Conservation (phyloP, 2,888 invertebrate species). For the Andrena trimmerana region DNA sequence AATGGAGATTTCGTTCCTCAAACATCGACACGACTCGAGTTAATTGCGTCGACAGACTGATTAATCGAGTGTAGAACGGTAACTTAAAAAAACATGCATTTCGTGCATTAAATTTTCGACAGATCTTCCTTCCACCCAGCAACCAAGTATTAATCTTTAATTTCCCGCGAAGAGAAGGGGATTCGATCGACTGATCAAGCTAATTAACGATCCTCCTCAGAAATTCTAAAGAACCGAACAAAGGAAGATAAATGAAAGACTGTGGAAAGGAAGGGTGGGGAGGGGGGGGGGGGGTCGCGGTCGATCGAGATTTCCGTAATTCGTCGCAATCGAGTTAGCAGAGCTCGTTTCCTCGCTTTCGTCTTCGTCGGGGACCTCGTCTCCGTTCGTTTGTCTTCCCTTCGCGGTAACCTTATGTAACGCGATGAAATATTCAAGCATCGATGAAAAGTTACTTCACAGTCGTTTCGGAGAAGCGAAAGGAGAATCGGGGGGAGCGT, state of each 20-base stretch:
- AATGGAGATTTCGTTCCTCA: conserved; percentile 23
- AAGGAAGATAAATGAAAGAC: conserved; percentile 11
- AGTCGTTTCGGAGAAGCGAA: background rate
- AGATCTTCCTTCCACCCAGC: background rate
- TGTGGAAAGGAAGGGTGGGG: background rate
- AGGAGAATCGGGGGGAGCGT: background rate
- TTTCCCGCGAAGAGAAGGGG: background rate
- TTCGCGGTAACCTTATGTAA: conserved; percentile 20
- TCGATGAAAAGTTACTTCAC: conserved; percentile 55
- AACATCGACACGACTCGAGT: background rate
- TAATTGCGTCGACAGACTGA: conserved; percentile 25
- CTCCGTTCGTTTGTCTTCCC: conserved; percentile 49
- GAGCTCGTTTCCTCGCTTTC: conserved; percentile 15
- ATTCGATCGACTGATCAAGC: conserved; percentile 20
- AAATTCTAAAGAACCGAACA: background rate
- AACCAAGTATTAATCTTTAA: conserved; percentile 27
- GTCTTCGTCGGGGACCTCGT: background rate
- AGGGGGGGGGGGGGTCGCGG: background rate
- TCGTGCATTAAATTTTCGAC: background rate
- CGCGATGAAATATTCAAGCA: conserved; percentile 61
- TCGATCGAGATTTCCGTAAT: conserved; percentile 26
- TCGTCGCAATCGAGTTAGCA: conserved; percentile 32
- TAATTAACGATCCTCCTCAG: conserved; percentile 27
- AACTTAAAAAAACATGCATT: background rate
- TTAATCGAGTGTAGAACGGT: conserved; percentile 30